These are phyloP conservation scores for Halcyon badia DNA, from an alignment of 2,797 vertebrate species.

Conservation along the genomic window DNA sequence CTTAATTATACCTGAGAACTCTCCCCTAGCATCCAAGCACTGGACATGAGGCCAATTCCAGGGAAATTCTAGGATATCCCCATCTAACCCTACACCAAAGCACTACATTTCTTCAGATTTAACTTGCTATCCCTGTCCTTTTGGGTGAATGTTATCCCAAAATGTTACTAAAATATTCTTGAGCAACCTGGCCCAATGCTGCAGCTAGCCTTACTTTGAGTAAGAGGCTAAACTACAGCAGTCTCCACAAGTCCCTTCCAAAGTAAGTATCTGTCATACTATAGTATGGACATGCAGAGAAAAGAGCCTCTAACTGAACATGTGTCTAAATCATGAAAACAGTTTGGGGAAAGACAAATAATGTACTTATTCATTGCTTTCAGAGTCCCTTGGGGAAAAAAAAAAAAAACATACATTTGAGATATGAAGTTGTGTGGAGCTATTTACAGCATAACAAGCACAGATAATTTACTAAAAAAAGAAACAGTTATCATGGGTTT, in stretches of 20 bases:
- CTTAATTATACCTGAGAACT: background rate
- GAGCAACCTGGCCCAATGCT: background rate
- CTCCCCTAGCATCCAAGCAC: background rate
- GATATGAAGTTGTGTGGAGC: background rate
- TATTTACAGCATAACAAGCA: constrained; percentile 58
- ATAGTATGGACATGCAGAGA: background rate
- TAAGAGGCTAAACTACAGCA: background rate
- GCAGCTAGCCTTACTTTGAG: background rate
- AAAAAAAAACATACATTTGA: constrained; percentile 8
- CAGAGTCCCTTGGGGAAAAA: constrained; percentile 4
- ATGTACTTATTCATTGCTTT: constrained; percentile 40
- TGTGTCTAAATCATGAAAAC: background rate
- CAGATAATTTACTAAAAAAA: constrained; percentile 66
- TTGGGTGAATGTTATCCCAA: background rate
- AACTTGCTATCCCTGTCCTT: background rate
- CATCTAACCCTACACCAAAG: background rate
- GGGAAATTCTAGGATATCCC: background rate
- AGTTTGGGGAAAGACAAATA: background rate
- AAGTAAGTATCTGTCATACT: background rate
- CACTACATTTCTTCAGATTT: background rate
- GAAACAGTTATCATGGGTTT: constrained; percentile 51
- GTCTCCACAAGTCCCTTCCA: background rate
- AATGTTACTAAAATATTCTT: background rate
- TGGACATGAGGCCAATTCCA: background rate
- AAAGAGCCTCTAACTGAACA: background rate